Conservation (phyloP, 1,140 invertebrate genomes). For the Drosophila quadrilineata region DNA sequence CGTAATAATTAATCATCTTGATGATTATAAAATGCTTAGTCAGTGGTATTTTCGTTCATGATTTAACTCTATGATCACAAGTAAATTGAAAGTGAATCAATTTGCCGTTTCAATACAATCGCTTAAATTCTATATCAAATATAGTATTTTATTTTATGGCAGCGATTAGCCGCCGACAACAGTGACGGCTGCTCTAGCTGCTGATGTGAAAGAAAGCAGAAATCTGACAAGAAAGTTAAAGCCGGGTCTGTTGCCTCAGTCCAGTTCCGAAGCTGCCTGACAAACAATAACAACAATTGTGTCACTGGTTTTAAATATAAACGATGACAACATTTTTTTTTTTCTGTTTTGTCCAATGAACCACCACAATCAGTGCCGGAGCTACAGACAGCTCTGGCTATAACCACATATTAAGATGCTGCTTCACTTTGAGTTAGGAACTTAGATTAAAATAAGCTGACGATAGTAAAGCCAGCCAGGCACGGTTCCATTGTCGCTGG, state of each 20-base stretch:
- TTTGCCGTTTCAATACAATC: neutral
- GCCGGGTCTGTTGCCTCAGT: constrained; percentile 31
- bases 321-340: constrained; percentile 66
- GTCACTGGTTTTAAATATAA: constrained; percentile 77
- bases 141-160: neutral
- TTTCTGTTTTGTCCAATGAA: constrained; percentile 36
- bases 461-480: constrained; percentile 60
- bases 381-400: neutral
- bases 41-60: constrained; percentile 30
- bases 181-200: neutral
- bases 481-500: constrained; percentile 60
- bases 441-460: constrained; percentile 27
- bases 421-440: constrained; percentile 19
- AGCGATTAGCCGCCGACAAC: neutral
- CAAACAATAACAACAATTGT: constrained; percentile 74
- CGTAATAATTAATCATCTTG: constrained; percentile 23
- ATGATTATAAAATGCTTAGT: constrained; percentile 21
- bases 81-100: neutral
- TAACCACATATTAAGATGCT: constrained; percentile 14
- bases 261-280: constrained; percentile 26
- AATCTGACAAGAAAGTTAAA: constrained; percentile 41
- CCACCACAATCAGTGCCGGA: constrained; percentile 7
- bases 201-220: constrained; percentile 32
- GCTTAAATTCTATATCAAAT: neutral
- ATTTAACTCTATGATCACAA: constrained; percentile 16